phyloP scores from a whole-genome alignment of 2,888 invertebrate species.

The Aleiodes alternator region DNA sequence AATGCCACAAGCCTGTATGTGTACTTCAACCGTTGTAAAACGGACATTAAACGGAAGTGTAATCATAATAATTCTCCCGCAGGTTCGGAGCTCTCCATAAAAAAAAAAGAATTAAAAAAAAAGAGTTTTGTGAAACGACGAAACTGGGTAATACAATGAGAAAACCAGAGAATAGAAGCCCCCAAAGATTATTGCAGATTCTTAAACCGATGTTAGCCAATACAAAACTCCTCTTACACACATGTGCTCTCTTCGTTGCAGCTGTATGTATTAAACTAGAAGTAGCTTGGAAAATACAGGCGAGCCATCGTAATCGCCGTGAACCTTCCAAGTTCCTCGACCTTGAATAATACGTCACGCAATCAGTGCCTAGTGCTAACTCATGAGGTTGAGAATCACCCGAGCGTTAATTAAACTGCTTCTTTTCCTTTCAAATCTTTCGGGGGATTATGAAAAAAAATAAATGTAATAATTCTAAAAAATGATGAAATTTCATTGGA shows the following conservation, averaged over 20 bases:
- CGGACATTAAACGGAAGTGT: conserved; percentile 51
- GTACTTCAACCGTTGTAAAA: conserved; percentile 36
- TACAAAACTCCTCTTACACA: background rate
- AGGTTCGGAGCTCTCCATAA: background rate
- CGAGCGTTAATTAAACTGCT: conserved; percentile 39
- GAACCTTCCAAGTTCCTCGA: conserved; percentile 56
- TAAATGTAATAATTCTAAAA: background rate
- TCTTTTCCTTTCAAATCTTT: conserved; percentile 3
- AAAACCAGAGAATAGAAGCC: conserved; percentile 20
- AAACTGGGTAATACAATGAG: conserved; percentile 17
- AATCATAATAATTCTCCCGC: conserved; percentile 44
- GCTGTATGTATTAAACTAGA: conserved; percentile 13
- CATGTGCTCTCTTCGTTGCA: background rate
- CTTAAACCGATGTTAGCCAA: conserved; percentile 14
- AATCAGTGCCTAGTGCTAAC: conserved; percentile 45
- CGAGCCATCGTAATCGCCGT: conserved; percentile 42
- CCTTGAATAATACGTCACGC: conserved; percentile 59
- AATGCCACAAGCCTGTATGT: conserved; percentile 7
- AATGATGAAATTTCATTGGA: no score
- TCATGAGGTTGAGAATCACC: conserved; percentile 25
- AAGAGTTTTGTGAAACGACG: background rate
- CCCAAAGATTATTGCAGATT: conserved; percentile 21
- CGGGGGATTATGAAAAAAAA: background rate
- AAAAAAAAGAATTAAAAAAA: background rate
- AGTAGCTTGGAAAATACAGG: conserved; percentile 24